Conservation (phyloP, 2,888 invertebrate species). For the Phaonia tiefii region DNA sequence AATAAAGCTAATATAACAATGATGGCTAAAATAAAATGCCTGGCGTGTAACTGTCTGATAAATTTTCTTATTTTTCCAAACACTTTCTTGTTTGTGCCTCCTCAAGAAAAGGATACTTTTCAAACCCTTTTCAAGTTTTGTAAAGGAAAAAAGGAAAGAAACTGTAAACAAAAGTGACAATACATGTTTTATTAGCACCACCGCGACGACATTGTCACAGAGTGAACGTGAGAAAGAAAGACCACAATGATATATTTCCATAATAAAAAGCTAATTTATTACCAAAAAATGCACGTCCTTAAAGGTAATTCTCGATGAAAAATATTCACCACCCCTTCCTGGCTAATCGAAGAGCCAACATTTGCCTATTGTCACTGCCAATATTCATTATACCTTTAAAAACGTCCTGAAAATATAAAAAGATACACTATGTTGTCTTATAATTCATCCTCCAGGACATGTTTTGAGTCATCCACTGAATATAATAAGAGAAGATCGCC, state of each 20-base stretch:
- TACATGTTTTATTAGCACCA: constrained; percentile 63
- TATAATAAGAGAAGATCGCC: no score
- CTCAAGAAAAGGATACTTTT: constrained; percentile 40
- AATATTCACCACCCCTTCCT: background rate
- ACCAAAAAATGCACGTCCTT: constrained; percentile 21
- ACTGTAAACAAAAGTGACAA: constrained; percentile 62
- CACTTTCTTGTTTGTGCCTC: constrained; percentile 22
- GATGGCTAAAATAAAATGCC: constrained; percentile 75
- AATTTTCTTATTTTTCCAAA: constrained; percentile 70
- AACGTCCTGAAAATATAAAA: no score
- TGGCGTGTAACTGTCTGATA: constrained; percentile 78
- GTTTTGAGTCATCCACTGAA: no score
- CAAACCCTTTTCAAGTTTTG: constrained; percentile 68
- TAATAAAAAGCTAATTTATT: constrained; percentile 58
- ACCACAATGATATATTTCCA: constrained; percentile 17
- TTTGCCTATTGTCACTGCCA: background rate
- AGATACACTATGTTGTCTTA: no score
- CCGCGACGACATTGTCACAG: constrained; percentile 6
- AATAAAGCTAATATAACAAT: constrained; percentile 57
- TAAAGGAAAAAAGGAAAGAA: constrained; percentile 47
- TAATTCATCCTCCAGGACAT: no score
- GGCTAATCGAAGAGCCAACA: background rate
- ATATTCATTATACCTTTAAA: background rate
- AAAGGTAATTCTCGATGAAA: constrained; percentile 5
- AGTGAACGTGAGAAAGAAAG: constrained; percentile 6